phyloP scores from a whole-genome alignment of 2,113 vertebrate species.

The Ctenodactylus gundi region DNA sequence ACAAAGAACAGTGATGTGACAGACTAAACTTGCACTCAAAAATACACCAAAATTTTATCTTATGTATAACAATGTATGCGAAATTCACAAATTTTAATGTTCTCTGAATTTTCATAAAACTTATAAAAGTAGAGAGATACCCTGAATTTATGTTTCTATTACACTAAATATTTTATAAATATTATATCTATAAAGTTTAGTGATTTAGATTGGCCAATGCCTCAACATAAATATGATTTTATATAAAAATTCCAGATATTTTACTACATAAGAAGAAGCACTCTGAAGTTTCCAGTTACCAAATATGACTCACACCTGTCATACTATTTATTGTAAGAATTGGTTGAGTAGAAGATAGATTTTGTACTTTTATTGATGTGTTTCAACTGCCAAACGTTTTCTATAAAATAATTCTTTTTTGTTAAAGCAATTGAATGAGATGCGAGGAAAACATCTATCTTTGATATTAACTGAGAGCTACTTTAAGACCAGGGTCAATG shows the following conservation, averaged over 20 bases:
- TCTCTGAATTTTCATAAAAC: background rate
- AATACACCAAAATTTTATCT: background rate
- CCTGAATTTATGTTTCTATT: background rate
- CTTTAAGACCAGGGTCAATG: constrained; percentile 18
- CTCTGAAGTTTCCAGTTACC: background rate
- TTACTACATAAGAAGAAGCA: background rate
- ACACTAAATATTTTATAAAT: background rate
- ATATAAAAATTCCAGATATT: background rate
- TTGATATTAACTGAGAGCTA: constrained; percentile 9
- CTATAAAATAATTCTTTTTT: constrained; percentile 8
- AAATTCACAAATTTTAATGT: background rate
- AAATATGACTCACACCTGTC: no score
- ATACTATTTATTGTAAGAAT: constrained; percentile 26
- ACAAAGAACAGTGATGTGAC: background rate
- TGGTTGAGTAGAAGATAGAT: constrained; percentile 22
- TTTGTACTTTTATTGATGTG: background rate
- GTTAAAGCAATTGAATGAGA: constrained; percentile 3
- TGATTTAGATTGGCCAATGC: background rate
- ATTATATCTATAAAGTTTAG: background rate
- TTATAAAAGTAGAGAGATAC: background rate
- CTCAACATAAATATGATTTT: background rate
- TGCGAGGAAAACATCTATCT: background rate
- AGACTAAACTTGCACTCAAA: background rate
- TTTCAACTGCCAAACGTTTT: constrained; percentile 1
- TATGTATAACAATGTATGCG: background rate